phyloP scores from a whole-genome alignment of 2,888 invertebrate genomes.

The Arenicola marina region DNA sequence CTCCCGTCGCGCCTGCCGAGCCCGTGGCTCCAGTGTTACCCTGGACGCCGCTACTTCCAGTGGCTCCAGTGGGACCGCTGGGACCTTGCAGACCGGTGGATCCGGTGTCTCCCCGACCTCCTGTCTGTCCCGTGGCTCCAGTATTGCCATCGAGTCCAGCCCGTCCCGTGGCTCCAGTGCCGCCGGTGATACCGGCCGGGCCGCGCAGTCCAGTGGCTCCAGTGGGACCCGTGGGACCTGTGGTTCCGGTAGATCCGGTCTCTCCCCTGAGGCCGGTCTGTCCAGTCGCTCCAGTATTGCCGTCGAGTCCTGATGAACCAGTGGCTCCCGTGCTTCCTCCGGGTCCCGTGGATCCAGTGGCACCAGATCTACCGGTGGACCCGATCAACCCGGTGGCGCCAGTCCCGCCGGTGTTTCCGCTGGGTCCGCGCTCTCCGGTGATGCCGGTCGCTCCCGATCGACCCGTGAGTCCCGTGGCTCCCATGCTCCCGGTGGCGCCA shows the following conservation, averaged over 20 bases:
- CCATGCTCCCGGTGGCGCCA: conserved; percentile 6
- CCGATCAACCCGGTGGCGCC: neutral
- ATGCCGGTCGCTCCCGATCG: conserved; percentile 2
- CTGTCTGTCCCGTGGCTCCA: neutral
- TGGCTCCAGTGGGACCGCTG: conserved; percentile 1
- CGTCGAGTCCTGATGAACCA: conserved; percentile 10
- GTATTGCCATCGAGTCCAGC: neutral
- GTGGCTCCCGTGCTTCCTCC: conserved; percentile 7
- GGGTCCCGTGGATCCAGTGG: neutral
- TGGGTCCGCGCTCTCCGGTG: conserved; percentile 1
- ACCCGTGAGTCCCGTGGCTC: conserved; percentile 11
- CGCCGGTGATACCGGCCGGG: neutral
- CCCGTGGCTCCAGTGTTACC: conserved; percentile 2
- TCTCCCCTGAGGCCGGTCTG: conserved; percentile 6
- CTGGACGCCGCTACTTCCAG: neutral
- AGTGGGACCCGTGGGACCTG: conserved; percentile 16
- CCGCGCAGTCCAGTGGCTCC: conserved; percentile 13
- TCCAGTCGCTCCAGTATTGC: conserved; percentile 9
- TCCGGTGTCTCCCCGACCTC: neutral
- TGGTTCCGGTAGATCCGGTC: conserved; percentile 11
- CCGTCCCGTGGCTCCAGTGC: neutral
- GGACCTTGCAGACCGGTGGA: neutral
- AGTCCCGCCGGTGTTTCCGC: conserved; percentile 10
- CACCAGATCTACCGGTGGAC: neutral
- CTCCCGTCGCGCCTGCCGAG: neutral